Conservation (phyloP, 2,888 invertebrate genomes). For the Clunio marinus region DNA sequence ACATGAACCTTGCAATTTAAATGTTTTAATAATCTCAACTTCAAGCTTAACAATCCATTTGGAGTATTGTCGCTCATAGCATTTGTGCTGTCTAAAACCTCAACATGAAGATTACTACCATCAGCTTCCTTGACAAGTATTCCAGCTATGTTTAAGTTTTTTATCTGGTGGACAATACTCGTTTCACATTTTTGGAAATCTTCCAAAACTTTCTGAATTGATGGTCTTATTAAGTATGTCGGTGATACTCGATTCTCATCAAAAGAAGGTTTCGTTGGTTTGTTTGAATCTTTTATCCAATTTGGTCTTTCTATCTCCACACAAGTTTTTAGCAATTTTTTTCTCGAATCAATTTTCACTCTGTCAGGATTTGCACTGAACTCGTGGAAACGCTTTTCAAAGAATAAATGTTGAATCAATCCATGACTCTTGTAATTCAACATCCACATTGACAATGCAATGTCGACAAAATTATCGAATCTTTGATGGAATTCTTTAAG, state of each 20-base stretch:
- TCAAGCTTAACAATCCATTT: slow-evolving; percentile 16
- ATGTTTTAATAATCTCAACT: slow-evolving; percentile 20
- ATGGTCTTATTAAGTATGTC: background rate
- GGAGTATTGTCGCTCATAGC: background rate
- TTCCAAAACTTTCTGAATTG: background rate
- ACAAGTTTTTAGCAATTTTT: slow-evolving; percentile 18
- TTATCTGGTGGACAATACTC: slow-evolving; percentile 22
- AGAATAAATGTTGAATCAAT: background rate
- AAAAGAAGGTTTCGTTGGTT: background rate
- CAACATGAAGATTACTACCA: background rate
- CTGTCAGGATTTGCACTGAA: background rate
- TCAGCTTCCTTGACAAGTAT: background rate
- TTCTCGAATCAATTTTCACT: slow-evolving; percentile 25
- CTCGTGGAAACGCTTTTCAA: slow-evolving; percentile 1
- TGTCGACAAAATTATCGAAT: slow-evolving; percentile 20
- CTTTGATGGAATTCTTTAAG: background rate
- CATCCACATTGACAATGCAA: slow-evolving; percentile 21
- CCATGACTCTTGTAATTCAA: background rate
- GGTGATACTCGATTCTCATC: slow-evolving; percentile 1
- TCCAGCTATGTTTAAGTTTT: slow-evolving; percentile 26
- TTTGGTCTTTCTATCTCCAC: slow-evolving; percentile 29
- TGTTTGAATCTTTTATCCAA: background rate
- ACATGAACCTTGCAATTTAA: background rate
- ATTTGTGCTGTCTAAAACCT: background rate
- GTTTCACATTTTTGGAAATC: no score